phyloP scores from a whole-genome alignment of 1,140 invertebrate species.

The Nephila pilipes region DNA sequence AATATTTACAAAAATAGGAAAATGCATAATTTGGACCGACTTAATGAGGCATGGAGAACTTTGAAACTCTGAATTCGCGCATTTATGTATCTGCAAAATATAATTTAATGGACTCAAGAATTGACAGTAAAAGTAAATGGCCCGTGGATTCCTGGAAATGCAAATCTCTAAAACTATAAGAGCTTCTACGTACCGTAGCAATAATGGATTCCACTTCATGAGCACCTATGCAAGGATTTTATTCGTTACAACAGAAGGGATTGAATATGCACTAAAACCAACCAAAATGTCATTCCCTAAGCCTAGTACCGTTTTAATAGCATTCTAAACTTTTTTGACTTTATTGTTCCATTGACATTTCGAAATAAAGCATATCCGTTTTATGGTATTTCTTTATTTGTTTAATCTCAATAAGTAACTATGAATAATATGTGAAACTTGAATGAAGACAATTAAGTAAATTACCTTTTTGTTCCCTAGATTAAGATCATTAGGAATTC shows the following conservation, averaged over 20 bases:
- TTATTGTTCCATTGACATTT: neutral
- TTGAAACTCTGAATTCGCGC: neutral
- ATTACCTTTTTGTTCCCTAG: neutral
- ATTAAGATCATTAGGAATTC: neutral
- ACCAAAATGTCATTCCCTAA: conserved; percentile 5
- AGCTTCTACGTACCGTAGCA: neutral
- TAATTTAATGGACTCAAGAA: neutral
- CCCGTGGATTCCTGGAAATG: neutral
- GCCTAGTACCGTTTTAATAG: neutral
- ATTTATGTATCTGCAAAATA: neutral
- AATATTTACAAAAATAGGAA: too few species aligned
- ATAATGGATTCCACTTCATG: neutral
- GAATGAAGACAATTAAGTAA: conserved; percentile 4
- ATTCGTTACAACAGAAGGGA: neutral
- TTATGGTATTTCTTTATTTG: neutral
- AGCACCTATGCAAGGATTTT: neutral
- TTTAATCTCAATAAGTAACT: neutral
- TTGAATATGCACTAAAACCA: conserved; percentile 9
- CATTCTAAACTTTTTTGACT: conserved; percentile 1
- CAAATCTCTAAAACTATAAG: neutral
- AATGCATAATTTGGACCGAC: neutral
- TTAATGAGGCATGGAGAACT: neutral
- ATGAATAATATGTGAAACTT: neutral
- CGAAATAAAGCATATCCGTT: neutral
- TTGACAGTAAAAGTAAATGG: conserved; percentile 32